Base-by-base conservation (phyloP, 2,113 vertebrate species). In the Gymnobelideus leadbeateri region DNA sequence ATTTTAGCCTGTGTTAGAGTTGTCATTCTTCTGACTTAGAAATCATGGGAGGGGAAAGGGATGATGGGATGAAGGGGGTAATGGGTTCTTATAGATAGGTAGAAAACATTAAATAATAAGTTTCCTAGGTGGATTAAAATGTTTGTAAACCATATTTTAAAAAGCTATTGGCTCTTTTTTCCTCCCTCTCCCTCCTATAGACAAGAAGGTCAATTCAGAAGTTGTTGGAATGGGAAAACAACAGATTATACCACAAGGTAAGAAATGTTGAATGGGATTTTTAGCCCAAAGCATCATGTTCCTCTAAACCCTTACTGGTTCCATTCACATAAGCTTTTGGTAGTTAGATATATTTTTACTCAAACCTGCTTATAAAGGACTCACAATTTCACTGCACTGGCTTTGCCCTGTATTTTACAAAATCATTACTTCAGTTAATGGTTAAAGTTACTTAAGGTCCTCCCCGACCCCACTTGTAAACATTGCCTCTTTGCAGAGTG, bases 161-260 rank as follows among this genome's bases (percentile, higher is more conserved):
- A 89, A 25, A 91, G 91, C 10, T 97, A 96, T 98, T 98, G 55
- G 43, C 93, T 95, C 97, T 96, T 98, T 97, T 98, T 98, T 50
- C 96, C 37, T 84, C n/a, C n/a, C 68, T 21, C 68, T 84, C 68
- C n/a, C 37, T 77, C 37, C 68, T 43, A 0, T 98, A 99, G 99
- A 99, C 99, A 92, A 99, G 99, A 99, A 99, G 99, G 98, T 99
- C 99, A 91, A 99, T 99, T 98, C 99, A 99, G 98, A 99, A 99
- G 98, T 98, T 99, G 97, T 96, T 99, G 99, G 99, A 99, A 98
- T 99, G 99, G 99, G 99, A 99, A 98, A 99, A 99, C 98, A 99
- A 99, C 99, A 98, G 99, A 98, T 98, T 99, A 97, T 99, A 99
- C 98, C 99, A 99, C 98, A 99, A 99, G 99, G 99, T 99, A 99